Evolutionary conservation across 2,888 invertebrate species (phyloP).

Genomic region (Drosophila picticornis): DNA sequence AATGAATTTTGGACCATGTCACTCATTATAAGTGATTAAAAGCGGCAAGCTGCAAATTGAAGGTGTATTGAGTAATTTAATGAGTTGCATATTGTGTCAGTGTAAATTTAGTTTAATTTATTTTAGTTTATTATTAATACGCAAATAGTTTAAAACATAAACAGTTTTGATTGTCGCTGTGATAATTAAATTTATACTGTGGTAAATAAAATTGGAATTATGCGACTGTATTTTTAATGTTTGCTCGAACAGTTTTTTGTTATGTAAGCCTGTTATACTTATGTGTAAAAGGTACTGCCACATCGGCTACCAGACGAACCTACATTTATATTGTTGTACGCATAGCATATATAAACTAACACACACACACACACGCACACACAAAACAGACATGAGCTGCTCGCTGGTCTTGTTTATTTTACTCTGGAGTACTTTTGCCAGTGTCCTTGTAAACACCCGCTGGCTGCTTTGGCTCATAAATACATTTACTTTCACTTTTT

Average conservation of each 20-base stretch:
- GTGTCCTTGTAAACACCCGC: constrained; percentile 24
- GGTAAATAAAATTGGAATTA: neutral
- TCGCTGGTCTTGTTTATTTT: constrained; percentile 61
- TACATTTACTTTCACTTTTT: constrained; percentile 77
- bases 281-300: constrained; percentile 9
- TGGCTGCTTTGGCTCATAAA: constrained; percentile 64
- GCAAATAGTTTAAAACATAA: neutral
- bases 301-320: constrained; percentile 8
- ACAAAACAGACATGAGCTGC: constrained; percentile 8
- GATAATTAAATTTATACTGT: neutral
- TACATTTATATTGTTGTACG: constrained; percentile 4
- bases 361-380: constrained; percentile 8
- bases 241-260: constrained; percentile 9
- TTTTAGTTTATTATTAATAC: neutral
- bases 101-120: constrained; percentile 33
- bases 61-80: constrained; percentile 22
- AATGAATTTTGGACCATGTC: constrained; percentile 38
- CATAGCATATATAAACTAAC: constrained; percentile 2
- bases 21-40: constrained; percentile 42
- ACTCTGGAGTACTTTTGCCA: constrained; percentile 69
- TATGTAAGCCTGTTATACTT: constrained; percentile 51
- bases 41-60: constrained; percentile 24
- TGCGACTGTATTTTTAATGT: neutral
- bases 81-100: constrained; percentile 26
- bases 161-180: neutral